Conservation (phyloP, 2,888 invertebrate genomes). For the Cheilosia vernalis region DNA sequence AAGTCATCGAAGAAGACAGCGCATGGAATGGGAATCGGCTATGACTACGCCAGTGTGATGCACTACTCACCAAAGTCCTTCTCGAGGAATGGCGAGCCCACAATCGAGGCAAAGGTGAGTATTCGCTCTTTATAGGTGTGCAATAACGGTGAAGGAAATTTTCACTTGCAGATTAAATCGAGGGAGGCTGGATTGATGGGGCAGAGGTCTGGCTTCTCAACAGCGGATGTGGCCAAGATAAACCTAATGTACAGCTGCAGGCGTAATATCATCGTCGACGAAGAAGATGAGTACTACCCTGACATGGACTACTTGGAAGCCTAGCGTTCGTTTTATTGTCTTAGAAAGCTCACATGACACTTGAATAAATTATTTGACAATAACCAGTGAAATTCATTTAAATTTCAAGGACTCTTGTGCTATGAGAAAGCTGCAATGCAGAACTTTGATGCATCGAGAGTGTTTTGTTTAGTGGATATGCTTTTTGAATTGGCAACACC, state of each 20-base stretch:
- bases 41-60: constrained; percentile 92
- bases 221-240: constrained; percentile 79
- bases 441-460: too few relatives aligned
- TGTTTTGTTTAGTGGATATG: too few relatives aligned
- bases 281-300: background rate
- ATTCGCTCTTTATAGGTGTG: background rate
- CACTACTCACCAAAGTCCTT: constrained; percentile 91
- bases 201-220: constrained; percentile 80
- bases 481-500: too few relatives aligned
- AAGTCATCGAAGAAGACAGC: constrained; percentile 85
- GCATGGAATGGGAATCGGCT: constrained; percentile 87
- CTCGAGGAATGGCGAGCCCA: constrained; percentile 88
- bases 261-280: background rate
- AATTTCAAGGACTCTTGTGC: too few relatives aligned
- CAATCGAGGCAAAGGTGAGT: constrained; percentile 87
- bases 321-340: background rate
- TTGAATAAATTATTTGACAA: too few relatives aligned
- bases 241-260: constrained; percentile 81
- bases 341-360: too few relatives aligned
- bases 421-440: too few relatives aligned
- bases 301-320: background rate
- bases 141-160: background rate
- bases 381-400: too few relatives aligned
- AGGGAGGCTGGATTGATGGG: constrained; percentile 78
- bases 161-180: constrained; percentile 49